These are phyloP conservation scores for Acrobeloides nanus DNA, from an alignment of 2,888 invertebrate genomes.

Conservation along the genomic window DNA sequence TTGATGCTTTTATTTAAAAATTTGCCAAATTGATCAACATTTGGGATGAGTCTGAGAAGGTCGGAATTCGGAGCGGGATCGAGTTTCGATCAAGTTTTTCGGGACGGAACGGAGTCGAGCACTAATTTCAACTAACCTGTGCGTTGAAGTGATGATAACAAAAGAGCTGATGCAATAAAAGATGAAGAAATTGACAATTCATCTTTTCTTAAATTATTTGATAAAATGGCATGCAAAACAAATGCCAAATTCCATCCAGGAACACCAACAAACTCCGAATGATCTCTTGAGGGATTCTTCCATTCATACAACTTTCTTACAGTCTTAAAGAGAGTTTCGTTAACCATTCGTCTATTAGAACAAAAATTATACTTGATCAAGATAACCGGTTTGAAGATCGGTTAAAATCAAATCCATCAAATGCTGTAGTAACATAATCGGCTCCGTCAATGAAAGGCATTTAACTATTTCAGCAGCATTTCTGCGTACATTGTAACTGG, in stretches of 20 bases:
- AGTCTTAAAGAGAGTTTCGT: slow-evolving; percentile 3
- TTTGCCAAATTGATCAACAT: too few species aligned
- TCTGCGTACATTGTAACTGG: slow-evolving; percentile 14
- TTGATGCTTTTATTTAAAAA: too few species aligned
- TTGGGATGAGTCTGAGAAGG: too few species aligned
- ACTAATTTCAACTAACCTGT: slow-evolving; percentile 6
- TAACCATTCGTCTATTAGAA: slow-evolving; percentile 1
- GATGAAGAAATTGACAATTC: neutral
- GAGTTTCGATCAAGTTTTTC: too few species aligned
- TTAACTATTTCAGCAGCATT: slow-evolving; percentile 8
- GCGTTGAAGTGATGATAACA: slow-evolving; percentile 12
- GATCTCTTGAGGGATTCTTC: too few species aligned
- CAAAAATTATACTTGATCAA: neutral
- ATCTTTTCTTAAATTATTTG: slow-evolving; percentile 6
- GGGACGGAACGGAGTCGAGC: too few species aligned
- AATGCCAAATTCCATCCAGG: slow-evolving; percentile 1
- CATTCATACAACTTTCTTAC: slow-evolving; percentile 4
- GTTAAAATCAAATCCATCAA: neutral
- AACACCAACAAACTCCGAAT: slow-evolving; percentile 2
- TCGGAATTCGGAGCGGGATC: too few species aligned
- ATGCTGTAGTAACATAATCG: slow-evolving; percentile 1
- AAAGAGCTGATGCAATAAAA: slow-evolving; percentile 10
- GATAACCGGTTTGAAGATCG: neutral
- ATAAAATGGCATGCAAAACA: slow-evolving; percentile 8
- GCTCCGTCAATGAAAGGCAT: neutral